Conservation (phyloP, 1,140 invertebrate species). For the Drosophila nasuta region DNA sequence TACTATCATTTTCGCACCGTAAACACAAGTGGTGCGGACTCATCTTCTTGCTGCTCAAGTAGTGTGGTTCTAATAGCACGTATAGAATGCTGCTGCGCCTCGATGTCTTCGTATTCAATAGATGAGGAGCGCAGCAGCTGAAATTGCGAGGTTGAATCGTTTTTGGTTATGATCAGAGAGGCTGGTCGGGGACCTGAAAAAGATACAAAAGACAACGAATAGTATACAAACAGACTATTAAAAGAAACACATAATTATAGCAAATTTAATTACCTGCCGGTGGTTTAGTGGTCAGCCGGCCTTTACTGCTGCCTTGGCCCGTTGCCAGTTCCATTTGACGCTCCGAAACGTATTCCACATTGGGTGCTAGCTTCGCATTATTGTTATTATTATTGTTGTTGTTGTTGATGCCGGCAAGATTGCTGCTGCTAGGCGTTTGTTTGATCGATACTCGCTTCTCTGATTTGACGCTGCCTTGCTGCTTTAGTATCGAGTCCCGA, state of each 20-base stretch:
- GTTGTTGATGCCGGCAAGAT: conserved; percentile 32
- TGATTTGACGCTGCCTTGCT: conserved; percentile 76
- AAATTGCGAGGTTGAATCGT: conserved; percentile 71
- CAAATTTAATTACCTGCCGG: conserved; percentile 57
- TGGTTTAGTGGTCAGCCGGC: conserved; percentile 62
- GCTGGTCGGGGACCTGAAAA: conserved; percentile 72
- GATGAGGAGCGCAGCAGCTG: conserved; percentile 81
- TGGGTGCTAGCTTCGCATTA: conserved; percentile 54
- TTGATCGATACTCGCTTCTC: conserved; percentile 83
- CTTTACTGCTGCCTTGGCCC: conserved; percentile 50
- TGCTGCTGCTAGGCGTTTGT: conserved; percentile 53
- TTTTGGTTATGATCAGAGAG: conserved; percentile 81
- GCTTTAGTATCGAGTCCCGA: conserved; percentile 82
- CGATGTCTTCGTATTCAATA: conserved; percentile 82
- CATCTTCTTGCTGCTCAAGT: conserved; percentile 82
- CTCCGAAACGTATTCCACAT: conserved; percentile 81
- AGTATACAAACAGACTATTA: not conserved
- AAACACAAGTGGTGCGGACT: conserved; percentile 83
- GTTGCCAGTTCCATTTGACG: conserved; percentile 47
- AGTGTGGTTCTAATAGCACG: conserved; percentile 61
- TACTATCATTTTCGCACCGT: conserved; percentile 83
- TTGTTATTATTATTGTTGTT: conserved; percentile 70
- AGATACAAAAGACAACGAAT: not conserved
- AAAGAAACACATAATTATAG: not conserved
- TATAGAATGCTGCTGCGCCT: conserved; percentile 70